phyloP scores from a whole-genome alignment of 2,113 vertebrate genomes.

The Synchiropus splendidus region DNA sequence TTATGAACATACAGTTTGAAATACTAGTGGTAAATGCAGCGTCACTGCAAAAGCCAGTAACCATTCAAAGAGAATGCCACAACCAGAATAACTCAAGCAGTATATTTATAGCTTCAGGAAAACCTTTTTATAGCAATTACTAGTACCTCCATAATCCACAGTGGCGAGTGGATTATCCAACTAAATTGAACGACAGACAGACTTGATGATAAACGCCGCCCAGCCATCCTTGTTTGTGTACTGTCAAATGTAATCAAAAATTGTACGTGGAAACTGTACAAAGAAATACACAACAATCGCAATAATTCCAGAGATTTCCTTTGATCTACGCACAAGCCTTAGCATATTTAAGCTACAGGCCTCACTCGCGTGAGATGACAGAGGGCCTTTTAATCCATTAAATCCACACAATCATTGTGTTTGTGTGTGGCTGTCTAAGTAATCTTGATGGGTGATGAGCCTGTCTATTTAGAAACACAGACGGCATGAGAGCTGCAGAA shows the following conservation, averaged over 20 bases:
- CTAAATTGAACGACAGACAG: conserved; percentile 33
- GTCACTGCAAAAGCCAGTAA: too few species aligned
- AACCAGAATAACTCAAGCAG: conserved; percentile 11
- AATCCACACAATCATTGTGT: conserved; percentile 37
- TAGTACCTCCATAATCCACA: conserved; percentile 60
- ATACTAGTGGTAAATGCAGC: too few species aligned
- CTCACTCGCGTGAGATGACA: conserved; percentile 20
- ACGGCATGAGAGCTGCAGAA: conserved; percentile 8
- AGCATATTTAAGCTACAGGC: conserved; percentile 8
- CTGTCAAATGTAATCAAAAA: too few species aligned
- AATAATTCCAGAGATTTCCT: background rate
- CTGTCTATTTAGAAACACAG: conserved; percentile 9
- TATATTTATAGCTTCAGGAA: conserved; percentile 44
- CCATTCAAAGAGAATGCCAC: too few species aligned
- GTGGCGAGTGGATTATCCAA: conserved; percentile 55
- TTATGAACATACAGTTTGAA: too few species aligned
- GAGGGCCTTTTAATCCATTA: conserved; percentile 48
- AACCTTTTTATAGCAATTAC: conserved; percentile 62
- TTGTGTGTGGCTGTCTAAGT: conserved; percentile 17
- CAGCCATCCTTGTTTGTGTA: conserved; percentile 6
- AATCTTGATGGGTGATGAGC: conserved; percentile 39
- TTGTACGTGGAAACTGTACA: too few species aligned
- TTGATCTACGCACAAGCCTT: background rate
- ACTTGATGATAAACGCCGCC: conserved; percentile 28
- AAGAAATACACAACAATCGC: conserved; percentile 1